phyloP scores from a whole-genome alignment of 2,888 invertebrate genomes.

The Salticus scenicus region DNA sequence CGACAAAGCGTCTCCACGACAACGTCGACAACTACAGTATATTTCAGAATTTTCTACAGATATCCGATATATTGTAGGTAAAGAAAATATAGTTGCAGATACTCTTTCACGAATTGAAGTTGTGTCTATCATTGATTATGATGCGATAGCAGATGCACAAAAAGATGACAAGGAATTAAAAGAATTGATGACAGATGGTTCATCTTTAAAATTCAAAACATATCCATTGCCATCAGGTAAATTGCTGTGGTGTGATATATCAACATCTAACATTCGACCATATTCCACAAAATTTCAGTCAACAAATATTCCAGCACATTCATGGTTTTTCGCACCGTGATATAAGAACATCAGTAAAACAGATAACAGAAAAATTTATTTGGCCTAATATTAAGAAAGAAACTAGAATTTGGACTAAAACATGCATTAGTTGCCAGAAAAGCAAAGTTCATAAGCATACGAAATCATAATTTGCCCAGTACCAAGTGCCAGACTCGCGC shows the following conservation, averaged over 20 bases:
- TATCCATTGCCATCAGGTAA: not conserved
- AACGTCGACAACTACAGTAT: too few species aligned
- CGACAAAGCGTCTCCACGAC: too few species aligned
- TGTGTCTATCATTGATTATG: slow-evolving; percentile 1
- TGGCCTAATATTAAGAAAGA: slow-evolving; percentile 16
- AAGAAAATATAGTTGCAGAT: slow-evolving; percentile 1
- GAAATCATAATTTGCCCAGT: not conserved
- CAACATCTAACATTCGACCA: slow-evolving; percentile 17
- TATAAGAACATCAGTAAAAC: slow-evolving; percentile 1
- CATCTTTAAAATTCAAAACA: not conserved
- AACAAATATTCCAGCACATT: slow-evolving; percentile 3
- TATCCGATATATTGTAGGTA: too few species aligned
- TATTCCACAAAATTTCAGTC: slow-evolving; percentile 11
- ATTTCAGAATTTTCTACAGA: too few species aligned
- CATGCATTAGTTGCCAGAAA: not conserved
- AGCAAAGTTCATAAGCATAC: slow-evolving; percentile 16
- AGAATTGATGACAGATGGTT: not conserved
- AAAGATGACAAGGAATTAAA: slow-evolving; percentile 5
- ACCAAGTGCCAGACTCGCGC: slow-evolving; percentile 13
- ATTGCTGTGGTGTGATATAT: slow-evolving; percentile 15
- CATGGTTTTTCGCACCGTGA: slow-evolving; percentile 17
- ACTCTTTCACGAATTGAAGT: not conserved
- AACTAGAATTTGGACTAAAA: not conserved
- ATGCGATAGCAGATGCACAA: slow-evolving; percentile 10
- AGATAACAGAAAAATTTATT: slow-evolving; percentile 25